Evolutionary conservation across 2,888 invertebrate species (phyloP).

Genomic region (Orthosia gothica): DNA sequence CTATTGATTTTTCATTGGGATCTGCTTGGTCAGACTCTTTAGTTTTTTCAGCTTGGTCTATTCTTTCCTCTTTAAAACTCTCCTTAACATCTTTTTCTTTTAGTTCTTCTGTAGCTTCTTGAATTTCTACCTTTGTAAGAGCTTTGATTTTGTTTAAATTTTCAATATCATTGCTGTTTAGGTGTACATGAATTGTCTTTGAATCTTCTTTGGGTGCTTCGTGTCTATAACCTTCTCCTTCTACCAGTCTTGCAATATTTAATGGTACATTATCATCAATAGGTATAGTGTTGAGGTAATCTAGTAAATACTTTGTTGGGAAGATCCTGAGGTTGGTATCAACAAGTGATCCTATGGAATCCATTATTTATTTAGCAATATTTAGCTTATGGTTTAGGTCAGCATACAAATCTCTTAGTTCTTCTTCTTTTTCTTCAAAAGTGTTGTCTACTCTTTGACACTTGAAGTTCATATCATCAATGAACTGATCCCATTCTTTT

Average conservation of each 20-base stretch:
- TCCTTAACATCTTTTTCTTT: constrained; percentile 38
- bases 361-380: constrained; percentile 88
- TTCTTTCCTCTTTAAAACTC: constrained; percentile 31
- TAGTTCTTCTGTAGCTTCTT: constrained; percentile 46
- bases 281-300: constrained; percentile 90
- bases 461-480: constrained; percentile 95
- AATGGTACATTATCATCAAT: constrained; percentile 87
- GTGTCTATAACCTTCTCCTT: constrained; percentile 66
- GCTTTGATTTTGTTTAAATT: constrained; percentile 77
- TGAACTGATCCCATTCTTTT: constrained; percentile 94
- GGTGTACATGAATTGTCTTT: constrained; percentile 66
- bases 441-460: constrained; percentile 95
- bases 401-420: constrained; percentile 94
- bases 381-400: constrained; percentile 94
- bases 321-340: constrained; percentile 93
- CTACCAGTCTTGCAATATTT: constrained; percentile 85
- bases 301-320: constrained; percentile 91
- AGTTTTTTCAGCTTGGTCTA: constrained; percentile 36
- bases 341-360: constrained; percentile 92
- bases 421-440: constrained; percentile 95
- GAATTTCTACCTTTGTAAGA: constrained; percentile 50
- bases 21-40: constrained; percentile 48
- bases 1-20: constrained; percentile 40
- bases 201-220: constrained; percentile 62
- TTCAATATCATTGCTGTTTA: constrained; percentile 78